Evolutionary conservation across 2,113 vertebrate species (phyloP).

Genomic region (Romanogobio albipinnatus): DNA sequence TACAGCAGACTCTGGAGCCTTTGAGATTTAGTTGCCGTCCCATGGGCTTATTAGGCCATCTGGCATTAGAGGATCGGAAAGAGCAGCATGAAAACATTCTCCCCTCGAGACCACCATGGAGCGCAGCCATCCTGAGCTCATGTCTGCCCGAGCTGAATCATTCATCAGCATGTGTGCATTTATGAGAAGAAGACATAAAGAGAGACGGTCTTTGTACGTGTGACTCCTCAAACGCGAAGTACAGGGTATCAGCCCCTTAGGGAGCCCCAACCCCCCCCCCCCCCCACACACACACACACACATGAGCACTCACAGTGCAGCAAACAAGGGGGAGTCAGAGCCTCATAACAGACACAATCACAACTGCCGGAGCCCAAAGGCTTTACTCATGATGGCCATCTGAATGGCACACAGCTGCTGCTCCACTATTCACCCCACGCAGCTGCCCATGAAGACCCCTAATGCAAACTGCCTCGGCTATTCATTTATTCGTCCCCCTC

Average conservation of each 20-base stretch:
- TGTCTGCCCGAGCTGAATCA: constrained; percentile 40
- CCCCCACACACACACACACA: no score
- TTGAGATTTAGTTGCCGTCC: constrained; percentile 57
- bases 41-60: constrained; percentile 47
- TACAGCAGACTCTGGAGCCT: constrained; percentile 31
- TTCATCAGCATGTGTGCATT: constrained; percentile 64
- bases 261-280: no score
- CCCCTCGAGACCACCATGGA: constrained; percentile 43
- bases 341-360: not conserved
- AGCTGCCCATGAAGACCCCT: constrained; percentile 36
- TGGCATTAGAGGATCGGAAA: constrained; percentile 47
- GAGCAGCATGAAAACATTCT: constrained; percentile 52
- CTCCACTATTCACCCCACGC: constrained; percentile 71
- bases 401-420: constrained; percentile 57
- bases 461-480: not conserved
- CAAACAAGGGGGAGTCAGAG: not conserved
- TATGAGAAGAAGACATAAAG: not conserved
- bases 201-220: not conserved
- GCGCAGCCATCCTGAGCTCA: constrained; percentile 32
- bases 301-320: not conserved
- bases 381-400: constrained; percentile 7
- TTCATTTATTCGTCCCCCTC: not conserved
- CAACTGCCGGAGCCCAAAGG: not conserved
- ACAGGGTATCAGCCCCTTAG: constrained; percentile 5
- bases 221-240: constrained; percentile 29